phyloP scores from a whole-genome alignment of 2,797 vertebrate genomes.

The Urocyon cinereoargenteus region DNA sequence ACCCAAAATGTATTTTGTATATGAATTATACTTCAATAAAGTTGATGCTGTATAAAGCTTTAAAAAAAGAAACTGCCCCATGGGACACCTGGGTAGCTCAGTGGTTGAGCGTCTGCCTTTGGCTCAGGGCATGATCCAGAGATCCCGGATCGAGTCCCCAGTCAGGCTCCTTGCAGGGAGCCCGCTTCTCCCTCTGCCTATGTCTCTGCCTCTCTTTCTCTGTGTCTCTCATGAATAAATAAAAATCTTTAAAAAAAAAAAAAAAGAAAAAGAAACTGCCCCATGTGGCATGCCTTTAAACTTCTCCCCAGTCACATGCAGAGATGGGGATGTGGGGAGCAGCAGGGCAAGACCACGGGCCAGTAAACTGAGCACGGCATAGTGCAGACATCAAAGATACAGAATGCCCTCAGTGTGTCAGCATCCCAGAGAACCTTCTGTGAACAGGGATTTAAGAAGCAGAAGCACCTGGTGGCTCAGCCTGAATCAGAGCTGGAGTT shows the following conservation, averaged over 20 bases:
- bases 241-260: too few relatives aligned
- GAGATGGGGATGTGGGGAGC: background rate
- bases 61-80: background rate
- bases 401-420: accelerated
- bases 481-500: background rate
- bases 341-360: accelerated
- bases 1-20: background rate
- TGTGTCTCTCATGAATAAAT: too few relatives aligned
- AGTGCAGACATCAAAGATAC: accelerated
- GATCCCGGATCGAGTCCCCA: too few relatives aligned
- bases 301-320: background rate
- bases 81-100: too few relatives aligned
- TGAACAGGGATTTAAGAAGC: background rate
- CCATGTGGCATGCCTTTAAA: background rate
- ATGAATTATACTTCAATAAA: background rate
- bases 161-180: too few relatives aligned
- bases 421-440: background rate
- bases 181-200: too few relatives aligned
- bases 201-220: too few relatives aligned
- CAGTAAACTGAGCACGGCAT: background rate
- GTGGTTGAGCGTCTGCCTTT: too few relatives aligned
- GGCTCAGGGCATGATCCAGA: too few relatives aligned
- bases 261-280: background rate
- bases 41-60: too few relatives aligned
- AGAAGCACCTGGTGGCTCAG: background rate